phyloP scores from a whole-genome alignment of 2,888 invertebrate species.

The Euplagia quadripunctaria region DNA sequence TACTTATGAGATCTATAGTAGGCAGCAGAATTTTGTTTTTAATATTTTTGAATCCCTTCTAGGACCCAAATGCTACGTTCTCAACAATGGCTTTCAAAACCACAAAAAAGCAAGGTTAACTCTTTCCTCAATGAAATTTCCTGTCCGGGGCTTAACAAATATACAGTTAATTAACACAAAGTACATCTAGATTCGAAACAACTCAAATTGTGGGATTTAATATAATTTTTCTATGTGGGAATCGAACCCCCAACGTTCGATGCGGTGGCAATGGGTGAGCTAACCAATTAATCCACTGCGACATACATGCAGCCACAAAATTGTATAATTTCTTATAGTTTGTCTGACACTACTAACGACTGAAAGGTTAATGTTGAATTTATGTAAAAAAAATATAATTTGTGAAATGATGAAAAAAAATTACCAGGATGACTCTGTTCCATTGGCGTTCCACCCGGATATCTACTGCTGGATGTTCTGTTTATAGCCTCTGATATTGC shows the following conservation, averaged over 20 bases:
- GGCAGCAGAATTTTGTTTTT: no score
- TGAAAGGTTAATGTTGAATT: neutral
- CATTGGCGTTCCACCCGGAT: constrained; percentile 68
- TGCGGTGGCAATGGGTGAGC: no score
- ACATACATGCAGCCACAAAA: no score
- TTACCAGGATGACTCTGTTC: constrained; percentile 75
- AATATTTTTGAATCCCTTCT: neutral
- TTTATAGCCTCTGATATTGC: constrained; percentile 91
- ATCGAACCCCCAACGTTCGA: neutral
- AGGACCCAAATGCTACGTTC: neutral
- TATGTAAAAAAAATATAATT: neutral
- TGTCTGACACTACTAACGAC: no score
- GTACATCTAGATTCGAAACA: no score
- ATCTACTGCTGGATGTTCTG: constrained; percentile 52
- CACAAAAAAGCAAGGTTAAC: neutral
- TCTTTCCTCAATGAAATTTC: neutral
- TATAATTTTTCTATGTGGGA: neutral
- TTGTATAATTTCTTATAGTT: no score
- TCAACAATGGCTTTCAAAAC: neutral
- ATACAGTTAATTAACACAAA: neutral
- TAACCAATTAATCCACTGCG: no score
- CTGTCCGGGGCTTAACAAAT: neutral
- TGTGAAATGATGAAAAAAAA: neutral
- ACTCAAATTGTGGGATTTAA: no score
- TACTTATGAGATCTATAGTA: no score